A percentile compares a stretch with the other conserved stretches of the same genome.
phyloP scores from a whole-genome alignment of 1,140 invertebrate genomes.

The Metopolophium dirhodum region DNA sequence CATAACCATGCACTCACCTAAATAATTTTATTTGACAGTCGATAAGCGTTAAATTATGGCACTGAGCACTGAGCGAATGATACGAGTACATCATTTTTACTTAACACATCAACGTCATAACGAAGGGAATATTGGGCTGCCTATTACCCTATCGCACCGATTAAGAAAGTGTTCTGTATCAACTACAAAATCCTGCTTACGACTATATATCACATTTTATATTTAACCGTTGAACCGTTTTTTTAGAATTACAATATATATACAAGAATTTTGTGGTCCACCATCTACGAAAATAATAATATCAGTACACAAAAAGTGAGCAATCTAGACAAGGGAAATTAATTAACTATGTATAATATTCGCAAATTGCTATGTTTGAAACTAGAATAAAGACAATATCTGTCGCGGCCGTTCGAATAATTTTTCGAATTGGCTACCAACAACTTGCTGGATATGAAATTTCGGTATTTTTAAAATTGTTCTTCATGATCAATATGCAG shows the following conservation, averaged over 20 bases:
- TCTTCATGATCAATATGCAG: too few species aligned
- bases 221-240: neutral
- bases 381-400: neutral
- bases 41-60: too few species aligned
- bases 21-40: too few species aligned
- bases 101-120: too few species aligned
- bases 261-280: neutral
- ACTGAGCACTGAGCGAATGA: too few species aligned
- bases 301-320: neutral
- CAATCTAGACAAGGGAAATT: neutral
- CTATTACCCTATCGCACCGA: too few species aligned
- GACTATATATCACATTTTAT: neutral
- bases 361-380: neutral
- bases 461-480: neutral
- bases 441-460: neutral
- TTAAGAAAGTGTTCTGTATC: too few species aligned
- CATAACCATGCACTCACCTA: too few species aligned
- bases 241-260: neutral
- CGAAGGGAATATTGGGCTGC: too few species aligned
- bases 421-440: neutral
- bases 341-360: neutral
- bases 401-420: neutral
- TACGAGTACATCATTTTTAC: too few species aligned
- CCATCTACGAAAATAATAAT: neutral
- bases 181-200: too few species aligned